These are phyloP conservation scores for Embidobia sp. DNA, from an alignment of 2,888 invertebrate genomes.

Conservation along the genomic window DNA sequence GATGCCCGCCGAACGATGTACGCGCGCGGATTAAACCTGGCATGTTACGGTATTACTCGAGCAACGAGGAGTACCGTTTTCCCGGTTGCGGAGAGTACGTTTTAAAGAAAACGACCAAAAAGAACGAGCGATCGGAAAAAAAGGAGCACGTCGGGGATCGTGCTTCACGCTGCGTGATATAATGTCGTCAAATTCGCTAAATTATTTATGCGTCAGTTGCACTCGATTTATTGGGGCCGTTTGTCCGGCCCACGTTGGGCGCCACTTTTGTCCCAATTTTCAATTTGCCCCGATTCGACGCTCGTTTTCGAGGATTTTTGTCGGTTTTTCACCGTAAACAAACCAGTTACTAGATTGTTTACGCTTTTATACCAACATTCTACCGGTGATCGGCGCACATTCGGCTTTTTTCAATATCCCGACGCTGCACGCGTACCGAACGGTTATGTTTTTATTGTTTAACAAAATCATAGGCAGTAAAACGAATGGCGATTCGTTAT, in stretches of 20 bases:
- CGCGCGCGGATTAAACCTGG: slow-evolving; percentile 59
- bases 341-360: too few relatives aligned
- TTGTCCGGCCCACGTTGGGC: too few relatives aligned
- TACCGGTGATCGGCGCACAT: too few relatives aligned
- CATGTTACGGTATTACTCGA: slow-evolving; percentile 41
- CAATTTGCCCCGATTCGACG: too few relatives aligned
- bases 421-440: slow-evolving; percentile 2
- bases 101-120: neutral
- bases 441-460: slow-evolving; percentile 37
- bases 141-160: neutral
- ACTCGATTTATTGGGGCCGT: too few relatives aligned
- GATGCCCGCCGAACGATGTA: slow-evolving; percentile 68
- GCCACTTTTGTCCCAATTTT: too few relatives aligned
- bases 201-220: neutral
- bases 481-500: slow-evolving; percentile 57
- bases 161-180: too few relatives aligned
- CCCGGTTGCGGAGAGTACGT: too few relatives aligned
- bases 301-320: too few relatives aligned
- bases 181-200: slow-evolving; percentile 7
- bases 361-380: too few relatives aligned
- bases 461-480: slow-evolving; percentile 52
- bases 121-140: slow-evolving; percentile 17
- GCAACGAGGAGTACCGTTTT: slow-evolving; percentile 51
- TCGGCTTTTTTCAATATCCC: neutral
- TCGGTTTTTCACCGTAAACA: too few relatives aligned